Conservation (phyloP, 2,888 invertebrate genomes). For the Priocnemis perturbator region DNA sequence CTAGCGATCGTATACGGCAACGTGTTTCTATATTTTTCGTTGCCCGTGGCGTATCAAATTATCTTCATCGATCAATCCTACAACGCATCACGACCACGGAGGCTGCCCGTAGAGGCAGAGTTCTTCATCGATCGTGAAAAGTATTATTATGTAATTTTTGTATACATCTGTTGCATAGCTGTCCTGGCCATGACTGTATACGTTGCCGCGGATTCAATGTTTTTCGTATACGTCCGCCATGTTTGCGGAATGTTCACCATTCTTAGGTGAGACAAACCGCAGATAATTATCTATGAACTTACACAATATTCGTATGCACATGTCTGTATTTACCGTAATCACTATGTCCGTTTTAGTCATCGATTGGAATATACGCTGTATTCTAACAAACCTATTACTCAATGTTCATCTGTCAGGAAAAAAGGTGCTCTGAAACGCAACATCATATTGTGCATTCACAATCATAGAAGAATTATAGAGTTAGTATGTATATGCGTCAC, state of each 20-base stretch:
- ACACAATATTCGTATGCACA: no score
- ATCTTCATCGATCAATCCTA: background rate
- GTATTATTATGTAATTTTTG: background rate
- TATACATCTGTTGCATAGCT: background rate
- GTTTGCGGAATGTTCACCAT: background rate
- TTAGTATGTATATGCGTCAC: no score
- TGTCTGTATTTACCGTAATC: no score
- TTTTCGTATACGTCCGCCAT: background rate
- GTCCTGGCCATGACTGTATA: background rate
- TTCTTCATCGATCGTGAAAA: background rate
- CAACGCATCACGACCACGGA: background rate
- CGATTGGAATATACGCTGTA: conserved; percentile 2
- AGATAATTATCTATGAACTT: background rate
- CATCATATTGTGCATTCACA: background rate
- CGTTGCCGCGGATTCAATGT: background rate
- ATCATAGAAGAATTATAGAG: conserved; percentile 7
- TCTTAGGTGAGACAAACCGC: background rate
- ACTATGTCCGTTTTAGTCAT: background rate
- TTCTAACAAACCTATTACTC: no score
- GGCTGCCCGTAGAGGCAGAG: background rate
- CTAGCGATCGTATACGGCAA: background rate
- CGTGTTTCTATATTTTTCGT: background rate
- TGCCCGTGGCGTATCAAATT: background rate
- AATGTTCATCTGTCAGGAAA: background rate
- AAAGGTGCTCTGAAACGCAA: background rate